phyloP scores from a whole-genome alignment of 2,797 vertebrate genomes.

The Catamblyrhynchus diadema region DNA sequence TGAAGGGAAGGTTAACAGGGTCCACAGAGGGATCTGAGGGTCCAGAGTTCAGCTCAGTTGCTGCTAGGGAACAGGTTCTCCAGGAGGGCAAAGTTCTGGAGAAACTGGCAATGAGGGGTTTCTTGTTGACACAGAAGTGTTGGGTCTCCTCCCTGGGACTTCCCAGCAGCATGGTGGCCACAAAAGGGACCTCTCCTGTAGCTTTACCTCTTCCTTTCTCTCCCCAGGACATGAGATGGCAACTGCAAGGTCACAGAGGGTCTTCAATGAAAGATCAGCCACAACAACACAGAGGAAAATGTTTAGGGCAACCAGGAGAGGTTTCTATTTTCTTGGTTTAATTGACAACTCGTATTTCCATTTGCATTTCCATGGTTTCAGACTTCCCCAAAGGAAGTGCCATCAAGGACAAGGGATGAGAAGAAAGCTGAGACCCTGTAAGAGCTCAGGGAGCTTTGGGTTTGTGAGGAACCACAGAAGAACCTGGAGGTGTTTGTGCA shows the following conservation, averaged over 20 bases:
- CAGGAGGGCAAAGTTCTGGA: neutral
- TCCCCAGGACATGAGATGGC: neutral
- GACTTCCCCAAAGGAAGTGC: neutral
- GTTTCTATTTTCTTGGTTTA: neutral
- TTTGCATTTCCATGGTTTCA: neutral
- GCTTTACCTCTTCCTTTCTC: neutral
- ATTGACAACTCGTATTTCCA: neutral
- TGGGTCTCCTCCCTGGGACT: neutral
- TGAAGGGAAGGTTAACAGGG: neutral
- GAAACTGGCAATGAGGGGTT: neutral
- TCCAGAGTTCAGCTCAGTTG: fast-evolving
- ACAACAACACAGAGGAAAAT: neutral
- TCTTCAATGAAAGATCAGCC: neutral
- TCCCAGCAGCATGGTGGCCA: neutral
- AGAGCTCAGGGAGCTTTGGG: neutral
- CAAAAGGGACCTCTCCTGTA: neutral
- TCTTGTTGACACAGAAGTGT: fast-evolving
- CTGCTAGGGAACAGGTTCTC: neutral
- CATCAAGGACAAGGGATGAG: neutral
- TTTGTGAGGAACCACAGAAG: neutral
- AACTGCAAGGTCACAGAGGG: neutral
- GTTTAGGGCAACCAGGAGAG: neutral
- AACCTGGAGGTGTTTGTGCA: neutral
- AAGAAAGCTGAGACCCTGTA: neutral
- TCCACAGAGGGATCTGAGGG: neutral